phyloP scores from a whole-genome alignment of 2,113 vertebrate genomes.

The Tenebrosternarchus preto region DNA sequence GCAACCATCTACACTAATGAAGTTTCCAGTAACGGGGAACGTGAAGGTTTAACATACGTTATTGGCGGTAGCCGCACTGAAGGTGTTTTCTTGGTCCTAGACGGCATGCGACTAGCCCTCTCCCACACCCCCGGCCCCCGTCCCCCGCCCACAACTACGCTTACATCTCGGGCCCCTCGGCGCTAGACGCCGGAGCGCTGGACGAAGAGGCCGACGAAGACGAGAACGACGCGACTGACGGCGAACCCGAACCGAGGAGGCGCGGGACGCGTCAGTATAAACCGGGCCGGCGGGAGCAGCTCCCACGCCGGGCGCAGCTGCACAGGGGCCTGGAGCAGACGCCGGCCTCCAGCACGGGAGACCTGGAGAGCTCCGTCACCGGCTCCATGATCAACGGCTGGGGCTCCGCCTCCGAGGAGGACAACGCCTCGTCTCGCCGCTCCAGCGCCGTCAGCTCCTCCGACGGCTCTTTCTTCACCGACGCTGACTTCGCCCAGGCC shows the following conservation, averaged over 20 bases:
- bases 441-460: constrained; percentile 95
- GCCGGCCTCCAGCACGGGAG: constrained; percentile 93
- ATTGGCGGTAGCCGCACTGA: too few relatives aligned
- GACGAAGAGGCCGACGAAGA: constrained; percentile 76
- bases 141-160: constrained; percentile 95
- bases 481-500: constrained; percentile 96
- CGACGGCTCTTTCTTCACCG: constrained; percentile 95
- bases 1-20: too few relatives aligned
- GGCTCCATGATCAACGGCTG: constrained; percentile 99
- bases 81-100: constrained; percentile 65
- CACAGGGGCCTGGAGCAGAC: constrained; percentile 93
- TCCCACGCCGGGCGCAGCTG: constrained; percentile 77
- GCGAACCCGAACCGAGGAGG: constrained; percentile 83
- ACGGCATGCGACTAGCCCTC: constrained; percentile 88
- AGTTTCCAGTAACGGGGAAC: too few relatives aligned
- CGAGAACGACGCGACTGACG: constrained; percentile 81
- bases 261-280: constrained; percentile 74
- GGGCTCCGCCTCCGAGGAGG: constrained; percentile 97
- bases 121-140: constrained; percentile 84
- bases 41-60: too few relatives aligned
- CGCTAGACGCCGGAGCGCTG: constrained; percentile 89
- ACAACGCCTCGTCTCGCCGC: constrained; percentile 93
- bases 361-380: constrained; percentile 96
- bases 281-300: constrained; percentile 46
- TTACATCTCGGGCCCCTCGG: constrained; percentile 91